phyloP scores from a whole-genome alignment of 2,888 invertebrate genomes.

The Heliconius hortense region DNA sequence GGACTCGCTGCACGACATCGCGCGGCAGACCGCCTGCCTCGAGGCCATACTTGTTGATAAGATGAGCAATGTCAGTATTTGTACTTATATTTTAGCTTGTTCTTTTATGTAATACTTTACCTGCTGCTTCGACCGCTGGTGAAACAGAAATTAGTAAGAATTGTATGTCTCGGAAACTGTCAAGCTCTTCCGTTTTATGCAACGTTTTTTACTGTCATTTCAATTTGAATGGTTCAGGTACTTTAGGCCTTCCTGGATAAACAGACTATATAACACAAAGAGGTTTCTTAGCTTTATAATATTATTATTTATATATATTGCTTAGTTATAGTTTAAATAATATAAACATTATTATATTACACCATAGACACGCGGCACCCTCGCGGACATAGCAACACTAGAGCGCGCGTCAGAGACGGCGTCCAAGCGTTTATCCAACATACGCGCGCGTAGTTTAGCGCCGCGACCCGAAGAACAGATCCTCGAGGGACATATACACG shows the following conservation, averaged over 20 bases:
- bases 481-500: slow-evolving; percentile 89
- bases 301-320: too few relatives aligned
- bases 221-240: too few relatives aligned
- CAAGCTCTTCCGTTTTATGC: too few relatives aligned
- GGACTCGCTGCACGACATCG: slow-evolving; percentile 94
- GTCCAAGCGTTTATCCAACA: slow-evolving; percentile 87
- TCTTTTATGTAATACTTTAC: too few relatives aligned
- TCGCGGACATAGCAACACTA: slow-evolving; percentile 94
- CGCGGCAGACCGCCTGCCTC: slow-evolving; percentile 93
- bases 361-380: slow-evolving; percentile 89
- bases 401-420: slow-evolving; percentile 94
- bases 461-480: slow-evolving; percentile 88
- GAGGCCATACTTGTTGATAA: slow-evolving; percentile 95
- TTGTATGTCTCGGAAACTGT: too few relatives aligned
- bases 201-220: too few relatives aligned
- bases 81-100: slow-evolving; percentile 23
- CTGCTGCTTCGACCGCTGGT: too few relatives aligned
- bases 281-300: too few relatives aligned
- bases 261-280: too few relatives aligned
- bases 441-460: slow-evolving; percentile 74
- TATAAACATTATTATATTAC: background rate
- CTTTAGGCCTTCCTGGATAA: too few relatives aligned
- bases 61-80: slow-evolving; percentile 75
- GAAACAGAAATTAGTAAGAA: too few relatives aligned
- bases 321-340: too few relatives aligned